Evolutionary conservation across 2,888 invertebrate genomes (phyloP).

Genomic region (Caradrina kadenii): DNA sequence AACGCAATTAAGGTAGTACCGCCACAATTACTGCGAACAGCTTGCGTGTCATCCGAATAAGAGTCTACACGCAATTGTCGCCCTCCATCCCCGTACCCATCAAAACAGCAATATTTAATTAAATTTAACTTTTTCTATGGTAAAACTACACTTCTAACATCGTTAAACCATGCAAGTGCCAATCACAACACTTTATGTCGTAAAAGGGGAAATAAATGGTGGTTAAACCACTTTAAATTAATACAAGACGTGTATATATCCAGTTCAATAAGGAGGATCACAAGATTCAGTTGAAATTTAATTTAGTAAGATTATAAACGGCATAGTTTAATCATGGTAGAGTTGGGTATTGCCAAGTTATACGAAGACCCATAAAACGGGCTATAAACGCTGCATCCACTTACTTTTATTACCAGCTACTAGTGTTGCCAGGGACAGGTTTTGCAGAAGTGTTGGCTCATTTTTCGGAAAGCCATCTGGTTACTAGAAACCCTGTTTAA

Average conservation of each 20-base stretch:
- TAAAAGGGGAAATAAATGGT: slow-evolving; percentile 70
- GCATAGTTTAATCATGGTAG: slow-evolving; percentile 80
- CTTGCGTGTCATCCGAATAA: background rate
- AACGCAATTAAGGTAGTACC: slow-evolving; percentile 11
- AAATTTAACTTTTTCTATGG: slow-evolving; percentile 38
- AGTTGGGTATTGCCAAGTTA: slow-evolving; percentile 74
- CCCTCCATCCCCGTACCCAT: slow-evolving; percentile 7
- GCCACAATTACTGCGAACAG: slow-evolving; percentile 13
- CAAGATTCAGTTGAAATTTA: slow-evolving; percentile 76
- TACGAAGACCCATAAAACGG: slow-evolving; percentile 81
- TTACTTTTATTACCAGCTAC: slow-evolving; percentile 80
- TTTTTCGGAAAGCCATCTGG: slow-evolving; percentile 42
- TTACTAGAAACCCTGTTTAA: slow-evolving; percentile 27
- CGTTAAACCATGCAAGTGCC: slow-evolving; percentile 71
- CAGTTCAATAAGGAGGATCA: slow-evolving; percentile 67
- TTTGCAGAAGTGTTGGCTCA: slow-evolving; percentile 41
- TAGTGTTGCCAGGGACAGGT: slow-evolving; percentile 61
- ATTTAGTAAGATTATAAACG: slow-evolving; percentile 77
- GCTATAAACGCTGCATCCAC: slow-evolving; percentile 83
- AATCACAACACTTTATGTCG: slow-evolving; percentile 72
- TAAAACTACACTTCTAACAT: slow-evolving; percentile 34
- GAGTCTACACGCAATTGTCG: slow-evolving; percentile 4
- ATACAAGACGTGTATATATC: slow-evolving; percentile 70
- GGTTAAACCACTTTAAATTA: slow-evolving; percentile 74
- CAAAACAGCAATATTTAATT: slow-evolving; percentile 29